Evolutionary conservation across 2,797 vertebrate genomes (phyloP), one percentile per base, ranked within the genome.

Genomic region (Thaleichthys pacificus): DNA sequence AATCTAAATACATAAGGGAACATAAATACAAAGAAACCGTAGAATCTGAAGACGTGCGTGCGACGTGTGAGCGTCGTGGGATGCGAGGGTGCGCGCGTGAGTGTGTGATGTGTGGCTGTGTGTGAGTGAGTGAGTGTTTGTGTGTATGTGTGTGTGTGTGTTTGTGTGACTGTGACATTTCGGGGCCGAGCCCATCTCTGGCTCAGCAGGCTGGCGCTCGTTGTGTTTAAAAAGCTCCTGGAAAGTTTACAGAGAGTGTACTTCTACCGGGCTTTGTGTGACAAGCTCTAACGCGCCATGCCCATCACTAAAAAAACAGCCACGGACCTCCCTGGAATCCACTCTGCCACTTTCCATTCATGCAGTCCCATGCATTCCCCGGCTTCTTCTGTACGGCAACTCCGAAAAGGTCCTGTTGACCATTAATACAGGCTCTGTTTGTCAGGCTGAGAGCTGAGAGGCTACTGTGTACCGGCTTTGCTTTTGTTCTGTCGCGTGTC

Each of bases 241-340:
- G 92, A 94, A 93, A 92, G 93, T 94, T 93, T 94, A 94, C 88
- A 94, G 89, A 90, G 91, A 91, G 89, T 93, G 92, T 94, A 91
- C 92, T 93, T 92, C 89, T 92, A 90, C 85, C 58, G 82, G 86
- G 84, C 90, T 89, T 92, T 94, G 93, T 94, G 91, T 94, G 93
- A 94, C 93, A 94, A 91, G 88, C 86, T 92, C 91, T 91, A 93
- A 91, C 91, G 84, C 92, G 92, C 84, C 90, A 70, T 91, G 91
- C 87, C 91, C 91, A 90, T 93, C 91, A 93, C 88, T 82, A 73
- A 81, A 84, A 90, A 92, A 93, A 92, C 91, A 93, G 85, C 90
- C 85, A 2, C 78, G 81, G 93, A 94, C 93, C 93, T 93, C 93
- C 93, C 91, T 90, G 91, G 92, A 92, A 92, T 93, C 87, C 86